Evolutionary conservation across 2,888 invertebrate genomes (phyloP).

Genomic region (Aphelenchoides bicaudatus): DNA sequence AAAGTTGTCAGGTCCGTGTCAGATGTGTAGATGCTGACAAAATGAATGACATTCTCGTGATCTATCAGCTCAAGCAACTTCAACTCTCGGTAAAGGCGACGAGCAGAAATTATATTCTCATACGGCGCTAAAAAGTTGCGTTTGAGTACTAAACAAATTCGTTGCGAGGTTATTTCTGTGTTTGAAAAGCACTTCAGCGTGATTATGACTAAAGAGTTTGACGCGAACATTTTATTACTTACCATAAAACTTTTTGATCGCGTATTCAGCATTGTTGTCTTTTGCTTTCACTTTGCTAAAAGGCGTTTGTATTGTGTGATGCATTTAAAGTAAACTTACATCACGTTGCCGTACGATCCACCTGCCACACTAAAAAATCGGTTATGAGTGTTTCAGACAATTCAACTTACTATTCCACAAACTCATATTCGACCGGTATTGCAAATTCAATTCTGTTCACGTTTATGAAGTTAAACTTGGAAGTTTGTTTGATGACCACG

Average conservation of each 20-base stretch:
- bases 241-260: conserved; percentile 55
- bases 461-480: conserved; percentile 20
- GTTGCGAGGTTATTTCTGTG: too few relatives aligned
- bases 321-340: conserved; percentile 38
- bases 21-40: conserved; percentile 53
- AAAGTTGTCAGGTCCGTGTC: conserved; percentile 42
- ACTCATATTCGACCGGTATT: conserved; percentile 34
- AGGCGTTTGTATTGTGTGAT: background rate
- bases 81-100: conserved; percentile 90
- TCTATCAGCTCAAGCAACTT: conserved; percentile 95
- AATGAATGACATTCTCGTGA: conserved; percentile 86
- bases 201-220: too few relatives aligned
- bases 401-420: conserved; percentile 43
- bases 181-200: too few relatives aligned
- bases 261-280: conserved; percentile 33
- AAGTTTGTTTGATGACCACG: too few relatives aligned
- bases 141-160: too few relatives aligned
- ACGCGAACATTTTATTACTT: too few relatives aligned
- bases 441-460: conserved; percentile 44
- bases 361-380: too few relatives aligned
- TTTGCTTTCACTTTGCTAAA: conserved; percentile 10
- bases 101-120: conserved; percentile 67
- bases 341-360: conserved; percentile 55
- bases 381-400: too few relatives aligned
- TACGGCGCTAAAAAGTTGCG: too few relatives aligned